Conservation (phyloP, 2,113 vertebrate species). For the Sarotherodon lohbergeri region DNA sequence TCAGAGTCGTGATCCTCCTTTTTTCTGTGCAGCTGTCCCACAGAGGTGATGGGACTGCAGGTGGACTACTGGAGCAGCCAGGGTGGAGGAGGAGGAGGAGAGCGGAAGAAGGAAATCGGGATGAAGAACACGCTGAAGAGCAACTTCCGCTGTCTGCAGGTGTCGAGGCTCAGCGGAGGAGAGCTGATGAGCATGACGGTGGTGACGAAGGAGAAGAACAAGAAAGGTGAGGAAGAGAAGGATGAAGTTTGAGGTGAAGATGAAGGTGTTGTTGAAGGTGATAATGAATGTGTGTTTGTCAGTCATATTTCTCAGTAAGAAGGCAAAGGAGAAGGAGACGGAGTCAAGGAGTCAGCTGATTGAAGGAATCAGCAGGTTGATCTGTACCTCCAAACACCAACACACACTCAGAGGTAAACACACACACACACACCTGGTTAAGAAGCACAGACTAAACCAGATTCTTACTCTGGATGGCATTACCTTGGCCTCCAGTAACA, state of each 20-base stretch:
- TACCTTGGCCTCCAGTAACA: rapidly evolving
- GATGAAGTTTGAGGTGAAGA: background rate
- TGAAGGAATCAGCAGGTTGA: conserved; percentile 81
- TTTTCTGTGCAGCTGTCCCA: conserved; percentile 61
- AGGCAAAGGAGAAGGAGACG: conserved; percentile 81
- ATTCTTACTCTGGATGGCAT: background rate
- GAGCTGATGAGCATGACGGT: conserved; percentile 86
- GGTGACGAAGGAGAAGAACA: conserved; percentile 81
- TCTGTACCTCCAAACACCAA: conserved; percentile 87
- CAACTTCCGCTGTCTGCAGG: conserved; percentile 85
- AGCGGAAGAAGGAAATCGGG: conserved; percentile 66
- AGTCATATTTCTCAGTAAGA: conserved; percentile 88
- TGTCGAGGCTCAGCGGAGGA: conserved; percentile 77
- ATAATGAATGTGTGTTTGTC: background rate
- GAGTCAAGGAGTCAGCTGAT: conserved; percentile 85
- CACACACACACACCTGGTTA: background rate
- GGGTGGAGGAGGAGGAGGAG: conserved; percentile 70
- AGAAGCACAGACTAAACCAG: background rate
- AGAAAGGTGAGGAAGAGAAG: conserved; percentile 61
- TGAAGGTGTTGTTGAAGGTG: background rate
- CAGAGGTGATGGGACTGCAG: conserved; percentile 84
- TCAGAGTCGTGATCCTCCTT: background rate
- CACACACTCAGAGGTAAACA: conserved; percentile 40
- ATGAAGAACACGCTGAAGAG: conserved; percentile 82
- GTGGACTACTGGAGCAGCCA: conserved; percentile 84